Conservation (phyloP, 37 sponge, comb jelly and placozoan species). For the Geodia barretti region DNA sequence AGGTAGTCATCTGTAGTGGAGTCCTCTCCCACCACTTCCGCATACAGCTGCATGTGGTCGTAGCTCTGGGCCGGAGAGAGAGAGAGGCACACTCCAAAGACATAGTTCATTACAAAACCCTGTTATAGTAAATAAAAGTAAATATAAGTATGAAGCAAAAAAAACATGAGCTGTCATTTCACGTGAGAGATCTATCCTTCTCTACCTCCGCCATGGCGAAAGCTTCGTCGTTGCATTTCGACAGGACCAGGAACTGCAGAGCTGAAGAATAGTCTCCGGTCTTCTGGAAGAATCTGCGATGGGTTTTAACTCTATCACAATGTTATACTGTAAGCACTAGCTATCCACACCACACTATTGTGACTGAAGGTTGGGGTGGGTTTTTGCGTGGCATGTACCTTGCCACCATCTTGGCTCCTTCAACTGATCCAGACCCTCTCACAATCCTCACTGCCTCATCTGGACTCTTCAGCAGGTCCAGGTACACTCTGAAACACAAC, state of each 20-base stretch:
- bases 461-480: conserved; percentile 70
- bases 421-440: conserved; percentile 78
- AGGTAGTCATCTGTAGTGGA: conserved; percentile 81
- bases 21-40: conserved; percentile 88
- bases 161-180: neutral
- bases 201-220: conserved; percentile 89
- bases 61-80: too few species aligned
- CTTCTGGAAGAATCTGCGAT: conserved; percentile 92
- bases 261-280: conserved; percentile 80
- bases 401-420: conserved; percentile 96
- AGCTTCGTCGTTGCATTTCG: conserved; percentile 90
- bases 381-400: too few species aligned
- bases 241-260: conserved; percentile 89
- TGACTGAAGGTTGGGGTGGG: too few species aligned
- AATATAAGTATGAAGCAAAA: neutral
- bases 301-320: too few species aligned
- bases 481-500: conserved; percentile 72
- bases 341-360: too few species aligned
- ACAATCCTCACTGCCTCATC: conserved; percentile 95
- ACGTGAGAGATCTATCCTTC: too few species aligned
- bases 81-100: too few species aligned
- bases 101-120: neutral
- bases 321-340: too few species aligned
- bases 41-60: conserved; percentile 84
- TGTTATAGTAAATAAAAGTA: neutral